Base-by-base conservation (phyloP, 2,888 invertebrate genomes). In the Busseola fusca region DNA sequence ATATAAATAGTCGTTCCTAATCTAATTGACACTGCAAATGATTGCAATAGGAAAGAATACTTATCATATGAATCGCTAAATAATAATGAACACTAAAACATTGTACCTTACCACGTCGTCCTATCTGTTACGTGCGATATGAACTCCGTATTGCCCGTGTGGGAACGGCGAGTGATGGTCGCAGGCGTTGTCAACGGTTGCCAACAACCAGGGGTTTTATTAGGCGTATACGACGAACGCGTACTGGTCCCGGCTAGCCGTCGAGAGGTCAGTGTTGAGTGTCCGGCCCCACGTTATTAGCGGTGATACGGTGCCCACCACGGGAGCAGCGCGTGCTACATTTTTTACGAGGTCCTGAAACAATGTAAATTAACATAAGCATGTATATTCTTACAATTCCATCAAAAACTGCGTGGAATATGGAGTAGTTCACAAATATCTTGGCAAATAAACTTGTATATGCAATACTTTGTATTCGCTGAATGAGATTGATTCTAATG, bases 281-380 rank as follows among this genome's bases (percentile, higher is more conserved):
- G 95, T 95, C 74, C 95, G 87, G 79, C 95, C 95, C 95, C 95
- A 95, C 34, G 94, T 94, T 82, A 95, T 91, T 66, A 95, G 92
- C 12, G 95, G 95, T 21, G 95, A 95, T 75, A 95, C 93, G 87
- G 95, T 95, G 90, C 95, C 95, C 83, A 95, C 93, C 83, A 95
- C 92, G 91, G 95, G 95, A 84, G 95, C 95, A 93, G 94, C 94
- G 92, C 95, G 95, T 65, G 85, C 90, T 88, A 89, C 94, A 94
- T 86, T 92, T 91, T 83, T 93, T 94, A 91, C 86, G 89, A 89
- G 87, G 85, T 83, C 90, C 95, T 95, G 90, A 30, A 90, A 88
- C 80, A 82, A 89, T 80, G 81, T 57, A 78, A 71, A 73, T 50
- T 14, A 34, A 52, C 5, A 21, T 75, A 48, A 72, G 30, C 27